These are phyloP conservation scores for Melieria picta DNA, from an alignment of 2,888 invertebrate genomes.

Conservation along the genomic window DNA sequence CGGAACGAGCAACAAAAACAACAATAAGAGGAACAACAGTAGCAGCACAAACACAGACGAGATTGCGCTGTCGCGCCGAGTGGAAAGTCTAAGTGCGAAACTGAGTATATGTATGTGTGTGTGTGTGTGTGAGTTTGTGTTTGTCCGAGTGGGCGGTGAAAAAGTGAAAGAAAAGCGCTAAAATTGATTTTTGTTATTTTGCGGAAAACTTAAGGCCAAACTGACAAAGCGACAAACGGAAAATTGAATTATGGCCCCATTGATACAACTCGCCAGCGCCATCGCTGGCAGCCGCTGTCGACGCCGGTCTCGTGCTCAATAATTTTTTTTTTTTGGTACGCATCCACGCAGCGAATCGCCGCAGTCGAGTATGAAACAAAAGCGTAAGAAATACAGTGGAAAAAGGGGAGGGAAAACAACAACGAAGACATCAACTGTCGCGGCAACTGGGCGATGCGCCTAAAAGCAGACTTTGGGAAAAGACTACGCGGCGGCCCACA, in stretches of 20 bases:
- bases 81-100: background rate
- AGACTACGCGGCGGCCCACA: background rate
- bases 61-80: too few relatives aligned
- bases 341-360: background rate
- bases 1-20: background rate
- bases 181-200: background rate
- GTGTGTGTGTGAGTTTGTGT: too few relatives aligned
- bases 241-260: constrained; percentile 24
- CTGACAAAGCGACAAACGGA: constrained; percentile 23
- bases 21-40: background rate
- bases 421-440: background rate
- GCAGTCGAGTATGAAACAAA: background rate
- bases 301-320: too few relatives aligned
- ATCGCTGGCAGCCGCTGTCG: too few relatives aligned
- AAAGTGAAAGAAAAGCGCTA: background rate
- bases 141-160: background rate
- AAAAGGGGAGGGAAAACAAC: background rate
- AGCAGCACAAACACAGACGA: too few relatives aligned
- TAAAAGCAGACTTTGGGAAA: constrained; percentile 13
- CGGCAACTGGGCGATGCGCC: background rate
- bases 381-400: background rate
- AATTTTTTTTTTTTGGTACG: too few relatives aligned
- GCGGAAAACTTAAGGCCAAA: constrained; percentile 16
- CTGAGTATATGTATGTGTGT: background rate
- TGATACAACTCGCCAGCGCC: constrained; percentile 13